Percentiles rank a stretch among this genome's conserved stretches.
Evolutionary conservation across 2,888 invertebrate genomes (phyloP).

Genomic region (Lymantria dispar): DNA sequence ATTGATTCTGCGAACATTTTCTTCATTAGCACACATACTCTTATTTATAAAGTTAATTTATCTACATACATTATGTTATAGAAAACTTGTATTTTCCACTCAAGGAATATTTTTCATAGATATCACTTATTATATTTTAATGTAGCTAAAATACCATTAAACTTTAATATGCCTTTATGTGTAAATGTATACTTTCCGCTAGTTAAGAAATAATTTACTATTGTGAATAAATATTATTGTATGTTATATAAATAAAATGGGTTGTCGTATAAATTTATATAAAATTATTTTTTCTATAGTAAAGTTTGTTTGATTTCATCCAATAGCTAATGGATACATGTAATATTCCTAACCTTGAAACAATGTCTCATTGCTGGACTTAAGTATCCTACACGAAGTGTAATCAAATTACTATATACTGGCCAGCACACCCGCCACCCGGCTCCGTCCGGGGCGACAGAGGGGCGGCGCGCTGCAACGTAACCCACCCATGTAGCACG

Average conservation of each 20-base stretch:
- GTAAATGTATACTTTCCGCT: conserved; percentile 37
- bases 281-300: conserved; percentile 64
- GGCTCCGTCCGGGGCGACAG: no score
- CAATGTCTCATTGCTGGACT: no score
- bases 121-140: neutral
- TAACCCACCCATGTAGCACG: no score
- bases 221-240: conserved; percentile 50
- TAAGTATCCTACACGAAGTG: no score
- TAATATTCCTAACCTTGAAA: no score
- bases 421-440: no score
- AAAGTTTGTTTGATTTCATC: conserved; percentile 40
- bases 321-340: neutral
- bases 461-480: no score
- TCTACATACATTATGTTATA: conserved; percentile 5
- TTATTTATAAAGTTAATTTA: neutral
- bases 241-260: conserved; percentile 52
- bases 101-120: neutral
- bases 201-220: conserved; percentile 34
- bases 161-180: conserved; percentile 5
- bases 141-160: conserved; percentile 2
- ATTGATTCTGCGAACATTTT: neutral
- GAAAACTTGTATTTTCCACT: neutral
- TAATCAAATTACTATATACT: no score
- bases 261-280: conserved; percentile 78
- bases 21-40: neutral